Evolutionary conservation across 2,797 vertebrate genomes (phyloP).

Genomic region (Onychomys torridus): DNA sequence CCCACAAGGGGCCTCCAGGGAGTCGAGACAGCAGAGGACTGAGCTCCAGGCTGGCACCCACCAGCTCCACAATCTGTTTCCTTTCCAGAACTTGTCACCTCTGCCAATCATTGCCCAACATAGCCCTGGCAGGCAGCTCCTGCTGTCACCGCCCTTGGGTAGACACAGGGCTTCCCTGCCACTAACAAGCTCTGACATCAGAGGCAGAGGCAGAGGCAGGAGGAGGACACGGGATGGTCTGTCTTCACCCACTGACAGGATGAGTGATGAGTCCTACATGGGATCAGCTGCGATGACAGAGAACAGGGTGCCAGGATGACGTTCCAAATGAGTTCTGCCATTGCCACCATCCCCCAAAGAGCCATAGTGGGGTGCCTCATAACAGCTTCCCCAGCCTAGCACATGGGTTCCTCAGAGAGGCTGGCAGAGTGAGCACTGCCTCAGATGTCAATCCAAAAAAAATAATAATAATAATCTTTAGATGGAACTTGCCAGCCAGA

Average conservation of each 20-base stretch:
- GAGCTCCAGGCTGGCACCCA: fast-evolving
- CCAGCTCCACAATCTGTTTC: fast-evolving
- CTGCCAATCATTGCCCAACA: background rate
- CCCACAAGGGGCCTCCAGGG: fast-evolving
- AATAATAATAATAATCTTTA: background rate
- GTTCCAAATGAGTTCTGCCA: background rate
- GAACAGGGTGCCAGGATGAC: background rate
- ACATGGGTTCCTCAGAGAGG: background rate
- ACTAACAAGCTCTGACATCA: background rate
- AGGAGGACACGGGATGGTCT: background rate
- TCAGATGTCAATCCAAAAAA: background rate
- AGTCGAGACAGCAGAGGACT: background rate
- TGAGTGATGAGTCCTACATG: background rate
- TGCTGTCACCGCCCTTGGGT: background rate
- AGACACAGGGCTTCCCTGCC: background rate
- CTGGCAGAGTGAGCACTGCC: background rate
- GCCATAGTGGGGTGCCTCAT: fast-evolving
- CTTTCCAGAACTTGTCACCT: background rate
- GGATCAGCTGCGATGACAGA: background rate
- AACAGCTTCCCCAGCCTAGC: background rate
- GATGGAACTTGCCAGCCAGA: background rate
- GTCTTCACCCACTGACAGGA: background rate
- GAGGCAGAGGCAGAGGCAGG: background rate
- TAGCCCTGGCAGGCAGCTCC: background rate
- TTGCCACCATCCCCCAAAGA: background rate